These are phyloP conservation scores for Limosa lapponica DNA, from an alignment of 2,797 vertebrate genomes.

Conservation along the genomic window DNA sequence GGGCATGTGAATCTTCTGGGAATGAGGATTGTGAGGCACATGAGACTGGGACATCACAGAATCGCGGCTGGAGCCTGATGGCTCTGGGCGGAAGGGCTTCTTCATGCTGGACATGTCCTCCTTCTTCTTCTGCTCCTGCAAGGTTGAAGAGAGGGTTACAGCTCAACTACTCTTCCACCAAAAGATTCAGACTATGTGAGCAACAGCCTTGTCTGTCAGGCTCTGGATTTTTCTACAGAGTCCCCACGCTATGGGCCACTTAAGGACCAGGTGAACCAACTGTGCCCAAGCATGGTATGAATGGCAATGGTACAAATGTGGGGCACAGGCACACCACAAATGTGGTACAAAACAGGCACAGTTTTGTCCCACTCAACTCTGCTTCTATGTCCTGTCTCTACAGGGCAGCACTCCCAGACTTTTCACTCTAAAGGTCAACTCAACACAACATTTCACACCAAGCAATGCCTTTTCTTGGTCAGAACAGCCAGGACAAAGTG, in stretches of 20 bases:
- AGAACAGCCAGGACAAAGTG: not conserved
- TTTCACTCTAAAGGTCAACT: not conserved
- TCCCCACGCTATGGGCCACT: not conserved
- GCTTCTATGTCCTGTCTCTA: not conserved
- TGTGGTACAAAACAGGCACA: not conserved
- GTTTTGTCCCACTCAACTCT: not conserved
- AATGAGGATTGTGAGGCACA: conserved; percentile 74
- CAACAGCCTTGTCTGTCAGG: not conserved
- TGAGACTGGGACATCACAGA: conserved; percentile 84
- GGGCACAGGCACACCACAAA: not conserved
- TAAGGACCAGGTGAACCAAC: not conserved
- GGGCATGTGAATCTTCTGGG: conserved; percentile 82
- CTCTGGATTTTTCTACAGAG: not conserved
- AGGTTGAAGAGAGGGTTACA: not conserved
- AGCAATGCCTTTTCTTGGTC: not conserved
- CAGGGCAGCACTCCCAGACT: not conserved
- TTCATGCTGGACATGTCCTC: conserved; percentile 84
- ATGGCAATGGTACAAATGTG: rapidly evolving
- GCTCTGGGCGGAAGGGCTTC: conserved; percentile 89
- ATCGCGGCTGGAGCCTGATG: conserved; percentile 91
- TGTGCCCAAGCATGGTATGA: not conserved
- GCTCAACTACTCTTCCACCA: not conserved
- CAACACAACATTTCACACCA: not conserved
- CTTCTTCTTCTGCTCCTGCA: conserved; percentile 94
- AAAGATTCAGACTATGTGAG: not conserved